phyloP scores from a whole-genome alignment of 2,797 vertebrate species.

The Graptemys geographica region DNA sequence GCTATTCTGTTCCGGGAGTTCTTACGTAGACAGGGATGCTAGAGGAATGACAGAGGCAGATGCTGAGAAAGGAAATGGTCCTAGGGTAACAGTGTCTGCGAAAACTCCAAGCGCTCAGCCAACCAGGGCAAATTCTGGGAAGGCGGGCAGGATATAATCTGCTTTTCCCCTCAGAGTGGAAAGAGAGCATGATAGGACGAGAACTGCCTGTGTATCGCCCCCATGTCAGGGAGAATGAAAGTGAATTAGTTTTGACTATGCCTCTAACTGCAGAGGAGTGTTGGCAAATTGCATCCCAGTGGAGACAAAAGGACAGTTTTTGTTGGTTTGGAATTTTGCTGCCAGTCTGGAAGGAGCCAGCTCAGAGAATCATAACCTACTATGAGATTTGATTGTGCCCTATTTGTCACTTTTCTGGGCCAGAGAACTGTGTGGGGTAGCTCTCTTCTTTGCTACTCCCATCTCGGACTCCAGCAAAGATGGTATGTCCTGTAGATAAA shows the following conservation, averaged over 20 bases:
- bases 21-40: background rate
- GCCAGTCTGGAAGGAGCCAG: background rate
- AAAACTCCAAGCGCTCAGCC: background rate
- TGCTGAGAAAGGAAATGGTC: background rate
- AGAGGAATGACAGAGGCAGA: background rate
- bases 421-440: too few species aligned
- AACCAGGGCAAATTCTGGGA: background rate
- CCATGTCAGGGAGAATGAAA: background rate
- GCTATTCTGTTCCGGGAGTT: background rate
- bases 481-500: too few species aligned
- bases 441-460: too few species aligned
- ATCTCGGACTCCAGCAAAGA: too few species aligned
- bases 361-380: too few species aligned
- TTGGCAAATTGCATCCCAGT: background rate
- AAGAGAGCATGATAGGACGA: accelerated
- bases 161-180: background rate
- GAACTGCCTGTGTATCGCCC: background rate
- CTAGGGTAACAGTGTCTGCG: background rate
- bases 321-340: background rate
- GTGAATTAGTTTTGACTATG: accelerated
- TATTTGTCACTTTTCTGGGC: too few species aligned
- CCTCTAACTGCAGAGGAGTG: accelerated
- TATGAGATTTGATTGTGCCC: too few species aligned
- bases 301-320: accelerated
- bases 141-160: background rate